Conservation (phyloP, 2,888 invertebrate genomes). For the Acholoe squamosa region DNA sequence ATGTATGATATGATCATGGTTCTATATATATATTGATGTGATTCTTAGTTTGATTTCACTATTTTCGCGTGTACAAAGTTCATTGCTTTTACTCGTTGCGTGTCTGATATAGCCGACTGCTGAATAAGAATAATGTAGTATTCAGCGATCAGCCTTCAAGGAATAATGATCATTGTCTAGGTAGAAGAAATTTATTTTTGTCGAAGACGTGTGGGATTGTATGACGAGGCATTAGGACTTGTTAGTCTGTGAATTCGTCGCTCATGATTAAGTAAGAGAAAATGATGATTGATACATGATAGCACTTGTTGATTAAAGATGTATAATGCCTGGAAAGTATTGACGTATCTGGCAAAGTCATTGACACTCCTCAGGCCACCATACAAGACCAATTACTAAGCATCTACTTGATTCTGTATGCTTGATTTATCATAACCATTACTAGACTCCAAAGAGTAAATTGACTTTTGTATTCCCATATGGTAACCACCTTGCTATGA, state of each 20-base stretch:
- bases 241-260: background rate
- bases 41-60: background rate
- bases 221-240: background rate
- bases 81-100: background rate
- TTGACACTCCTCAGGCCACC: no score
- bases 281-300: no score
- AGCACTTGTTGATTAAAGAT: no score
- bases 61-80: background rate
- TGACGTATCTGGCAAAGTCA: no score
- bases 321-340: no score
- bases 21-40: slow-evolving; percentile 26
- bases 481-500: no score
- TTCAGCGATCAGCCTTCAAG: background rate
- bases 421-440: no score
- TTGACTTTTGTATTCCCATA: no score
- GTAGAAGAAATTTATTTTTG: slow-evolving; percentile 22
- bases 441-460: no score
- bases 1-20: slow-evolving; percentile 29
- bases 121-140: slow-evolving; percentile 4
- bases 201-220: background rate
- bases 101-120: background rate
- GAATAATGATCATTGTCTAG: background rate
- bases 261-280: background rate
- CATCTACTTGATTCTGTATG: no score
- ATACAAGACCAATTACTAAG: no score